Evolutionary conservation across 1,140 invertebrate genomes (phyloP).

Genomic region (Euwallacea similis): DNA sequence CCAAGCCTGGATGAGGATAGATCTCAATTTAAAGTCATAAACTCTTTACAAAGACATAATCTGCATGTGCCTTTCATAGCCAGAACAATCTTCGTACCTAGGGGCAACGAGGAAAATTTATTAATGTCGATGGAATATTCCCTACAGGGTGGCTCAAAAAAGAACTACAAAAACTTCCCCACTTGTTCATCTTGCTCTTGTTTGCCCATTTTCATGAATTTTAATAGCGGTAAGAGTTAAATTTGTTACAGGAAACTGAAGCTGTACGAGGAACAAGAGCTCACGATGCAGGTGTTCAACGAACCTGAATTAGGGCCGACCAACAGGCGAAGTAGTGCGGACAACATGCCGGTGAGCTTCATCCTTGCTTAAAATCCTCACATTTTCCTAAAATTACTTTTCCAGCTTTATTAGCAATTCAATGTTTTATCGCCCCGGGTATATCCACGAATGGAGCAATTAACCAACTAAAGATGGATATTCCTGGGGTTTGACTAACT

Average conservation of each 20-base stretch:
- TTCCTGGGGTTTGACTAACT: not conserved
- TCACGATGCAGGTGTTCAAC: constrained; percentile 90
- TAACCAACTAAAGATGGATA: not conserved
- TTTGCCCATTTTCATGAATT: not conserved
- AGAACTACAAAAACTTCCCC: not conserved
- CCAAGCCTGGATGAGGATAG: too few relatives aligned
- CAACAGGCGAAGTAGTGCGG: constrained; percentile 56
- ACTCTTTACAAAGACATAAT: too few relatives aligned
- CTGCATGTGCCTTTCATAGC: too few relatives aligned
- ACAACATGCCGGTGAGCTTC: constrained; percentile 53
- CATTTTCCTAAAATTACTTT: too few relatives aligned
- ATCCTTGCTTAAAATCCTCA: not conserved
- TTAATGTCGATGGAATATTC: too few relatives aligned
- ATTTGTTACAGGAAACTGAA: constrained; percentile 71
- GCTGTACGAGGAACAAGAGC: constrained; percentile 88
- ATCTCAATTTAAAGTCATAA: too few relatives aligned
- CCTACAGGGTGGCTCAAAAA: too few relatives aligned
- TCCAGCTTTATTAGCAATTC: too few relatives aligned
- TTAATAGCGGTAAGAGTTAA: not conserved
- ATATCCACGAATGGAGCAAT: too few relatives aligned
- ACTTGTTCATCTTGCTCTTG: not conserved
- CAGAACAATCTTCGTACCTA: too few relatives aligned
- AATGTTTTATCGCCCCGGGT: too few relatives aligned
- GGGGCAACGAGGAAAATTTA: too few relatives aligned
- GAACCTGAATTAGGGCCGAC: constrained; percentile 68